Base-by-base conservation (phyloP, 2,113 vertebrate species). In the Oenanthe melanoleuca region DNA sequence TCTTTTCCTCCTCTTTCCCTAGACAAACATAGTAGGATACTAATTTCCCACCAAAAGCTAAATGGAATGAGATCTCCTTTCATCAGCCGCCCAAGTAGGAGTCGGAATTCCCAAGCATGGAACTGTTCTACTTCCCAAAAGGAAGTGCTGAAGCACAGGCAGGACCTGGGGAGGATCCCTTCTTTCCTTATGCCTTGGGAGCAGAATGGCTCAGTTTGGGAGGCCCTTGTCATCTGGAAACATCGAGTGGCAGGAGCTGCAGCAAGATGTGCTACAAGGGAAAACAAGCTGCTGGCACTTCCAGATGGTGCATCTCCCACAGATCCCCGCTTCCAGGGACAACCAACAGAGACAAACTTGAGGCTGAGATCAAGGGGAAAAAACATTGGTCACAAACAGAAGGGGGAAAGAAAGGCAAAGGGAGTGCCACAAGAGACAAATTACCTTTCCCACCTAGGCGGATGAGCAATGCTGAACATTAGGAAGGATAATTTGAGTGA, bases 231-330 rank as follows among this genome's bases (percentile, higher is more conserved):
- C 60, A 29, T 26, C 47, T 74, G 29, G 73, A 78, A 87, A 61
- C 37, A 55, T 8, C 2, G 40, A 80, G 42, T 12, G n/a, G 69
- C 64, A 88, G 52, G 70, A 83, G 23, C 19, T 61, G 37, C 80
- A 92, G 44, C 0, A 0, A 80, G 66, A 69, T 1, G 0, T 5
- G 37, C 49, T 25, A 33, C 1, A 28, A 69, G 45, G 59, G 40
- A 20, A 81, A 77, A 33, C 47, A 77, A 8, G 25, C 28, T 0
- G 0, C n/a, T 50, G 47, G 38, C 9, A 40, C 16, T 38, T 52
- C 40, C 69, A 89, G 78, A 71, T 66, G 78, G 42, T 33, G 6
- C 61, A 45, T 81, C 29, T 71, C 22, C 65, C 45, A 21, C 52
- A 64, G 52, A 89, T 42, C 60, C 20, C 10, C 17, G 6, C 52